Evolutionary conservation across 1,140 invertebrate species (phyloP).

Genomic region (Cherax quadricarinatus): DNA sequence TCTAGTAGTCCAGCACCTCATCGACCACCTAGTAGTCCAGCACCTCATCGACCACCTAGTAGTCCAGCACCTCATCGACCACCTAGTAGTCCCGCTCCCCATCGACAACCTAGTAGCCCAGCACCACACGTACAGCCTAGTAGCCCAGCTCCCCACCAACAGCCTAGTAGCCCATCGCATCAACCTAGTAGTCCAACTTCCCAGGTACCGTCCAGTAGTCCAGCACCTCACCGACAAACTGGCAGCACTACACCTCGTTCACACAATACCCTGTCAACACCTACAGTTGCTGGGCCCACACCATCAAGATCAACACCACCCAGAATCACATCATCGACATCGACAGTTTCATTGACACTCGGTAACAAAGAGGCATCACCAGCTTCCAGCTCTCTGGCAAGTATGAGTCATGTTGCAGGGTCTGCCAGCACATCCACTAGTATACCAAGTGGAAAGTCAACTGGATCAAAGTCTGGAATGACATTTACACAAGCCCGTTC

Average conservation of each 20-base stretch:
- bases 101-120: slow-evolving; percentile 22
- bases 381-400: not conserved
- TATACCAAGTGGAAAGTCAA: slow-evolving; percentile 15
- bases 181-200: slow-evolving; percentile 34
- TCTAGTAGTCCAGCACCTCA: slow-evolving; percentile 32
- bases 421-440: not conserved
- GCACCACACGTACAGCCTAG: slow-evolving; percentile 18
- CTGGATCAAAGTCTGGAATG: not conserved
- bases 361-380: not conserved
- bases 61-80: slow-evolving; percentile 27
- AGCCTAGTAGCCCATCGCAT: slow-evolving; percentile 19
- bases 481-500: not conserved
- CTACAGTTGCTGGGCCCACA: not conserved
- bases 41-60: not conserved
- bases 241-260: slow-evolving; percentile 21
- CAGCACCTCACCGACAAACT: slow-evolving; percentile 22
- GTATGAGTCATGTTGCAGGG: not conserved
- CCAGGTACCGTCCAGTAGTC: slow-evolving; percentile 10
- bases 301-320: not conserved
- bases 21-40: slow-evolving; percentile 12
- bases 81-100: slow-evolving; percentile 40
- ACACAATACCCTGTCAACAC: slow-evolving; percentile 12
- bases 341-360: not conserved
- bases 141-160: slow-evolving; percentile 30
- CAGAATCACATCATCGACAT: not conserved